Evolutionary conservation across 2,797 vertebrate genomes (phyloP), one percentile per base, ranked within the genome.

Genomic region (Sylvilagus floridanus): DNA sequence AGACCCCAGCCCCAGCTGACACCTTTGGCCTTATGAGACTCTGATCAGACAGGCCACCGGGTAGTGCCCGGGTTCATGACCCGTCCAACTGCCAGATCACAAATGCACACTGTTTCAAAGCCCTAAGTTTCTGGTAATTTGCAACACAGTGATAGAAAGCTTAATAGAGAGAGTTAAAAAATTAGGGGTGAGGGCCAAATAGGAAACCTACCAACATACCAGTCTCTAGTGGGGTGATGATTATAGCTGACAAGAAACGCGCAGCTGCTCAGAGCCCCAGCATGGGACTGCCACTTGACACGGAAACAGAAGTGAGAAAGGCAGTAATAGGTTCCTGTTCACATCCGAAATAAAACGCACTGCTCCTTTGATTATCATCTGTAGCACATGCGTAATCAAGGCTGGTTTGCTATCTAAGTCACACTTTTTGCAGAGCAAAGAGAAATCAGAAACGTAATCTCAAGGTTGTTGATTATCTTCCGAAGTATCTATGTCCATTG

Each of bases 281-380:
- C 95, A 79, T 84, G 95, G 96, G 92, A 92, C 37, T 96, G 90
- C 93, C 93, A 88, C 95, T 95, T 92, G 95, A 97, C 95, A 77
- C 95, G 94, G 84, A 97, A 96, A 96, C 95, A 96, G 96, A 96
- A 97, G 84, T 83, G 96, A 98, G 96, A 97, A 97, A 97, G 95
- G 96, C 88, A 95, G 95, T 95, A 96, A 97, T 94, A 96, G 94
- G 91, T 95, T 97, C 52, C 93, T 96, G 96, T 97, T 97, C 97
- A 96, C 82, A 93, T 97, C 96, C 96, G 94, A 98, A 98, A 97
- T 97, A 96, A 97, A 98, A 97, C 81, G 95, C 96, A 91, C 92
- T 65, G 65, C 71, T 95, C 95, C 92, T 96, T 96, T 92, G 96
- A 97, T 95, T 88, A 83, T 95, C 93, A 97, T 96, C 96, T 96